These are phyloP conservation scores for Malthinus seriepunctatus DNA, from an alignment of 2,888 invertebrate genomes.

Conservation along the genomic window DNA sequence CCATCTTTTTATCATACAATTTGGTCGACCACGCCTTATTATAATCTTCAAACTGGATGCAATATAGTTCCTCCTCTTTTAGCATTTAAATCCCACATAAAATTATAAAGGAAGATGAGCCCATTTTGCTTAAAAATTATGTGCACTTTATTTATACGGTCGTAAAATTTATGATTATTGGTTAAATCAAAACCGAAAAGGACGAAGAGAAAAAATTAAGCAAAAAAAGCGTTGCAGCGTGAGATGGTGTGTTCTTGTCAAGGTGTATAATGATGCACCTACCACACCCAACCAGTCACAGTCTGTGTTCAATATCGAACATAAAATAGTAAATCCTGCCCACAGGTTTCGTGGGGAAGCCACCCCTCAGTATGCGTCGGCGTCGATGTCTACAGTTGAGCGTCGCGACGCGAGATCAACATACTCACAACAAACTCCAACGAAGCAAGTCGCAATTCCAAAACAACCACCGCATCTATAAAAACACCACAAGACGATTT, in stretches of 20 bases:
- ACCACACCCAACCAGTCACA: slow-evolving; percentile 59
- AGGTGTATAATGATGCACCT: slow-evolving; percentile 58
- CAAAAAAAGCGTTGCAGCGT: slow-evolving; percentile 11
- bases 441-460: slow-evolving; percentile 40
- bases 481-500: no score
- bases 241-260: slow-evolving; percentile 55
- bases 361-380: slow-evolving; percentile 54
- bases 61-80: slow-evolving; percentile 9
- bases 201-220: neutral
- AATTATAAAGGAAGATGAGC: neutral
- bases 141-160: neutral
- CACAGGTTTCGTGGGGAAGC: slow-evolving; percentile 52
- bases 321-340: slow-evolving; percentile 55
- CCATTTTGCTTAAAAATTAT: slow-evolving; percentile 3
- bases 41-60: slow-evolving; percentile 41
- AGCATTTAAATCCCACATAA: no score
- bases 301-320: slow-evolving; percentile 62
- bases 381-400: slow-evolving; percentile 48
- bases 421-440: slow-evolving; percentile 47
- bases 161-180: no score
- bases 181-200: no score
- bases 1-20: slow-evolving; percentile 16
- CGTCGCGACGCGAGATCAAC: slow-evolving; percentile 50
- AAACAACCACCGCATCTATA: slow-evolving; percentile 8
- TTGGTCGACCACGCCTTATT: slow-evolving; percentile 51